Base-by-base conservation (phyloP, 2,888 invertebrate genomes). In the Acanthoscelides obtectus region DNA sequence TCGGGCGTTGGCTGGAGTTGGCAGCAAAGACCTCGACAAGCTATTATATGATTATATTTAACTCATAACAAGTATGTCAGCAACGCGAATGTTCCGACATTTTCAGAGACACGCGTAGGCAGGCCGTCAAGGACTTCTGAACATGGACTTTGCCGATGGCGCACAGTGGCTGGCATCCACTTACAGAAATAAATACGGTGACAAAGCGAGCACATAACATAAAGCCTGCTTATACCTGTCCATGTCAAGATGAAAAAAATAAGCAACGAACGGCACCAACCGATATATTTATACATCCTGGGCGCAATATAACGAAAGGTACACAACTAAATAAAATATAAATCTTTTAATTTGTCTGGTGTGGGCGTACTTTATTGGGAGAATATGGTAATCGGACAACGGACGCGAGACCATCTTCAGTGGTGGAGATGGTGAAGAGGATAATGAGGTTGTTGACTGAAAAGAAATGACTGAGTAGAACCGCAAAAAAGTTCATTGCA, bases 271-370 rank as follows among this genome's bases (percentile, higher is more conserved):
- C 45, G 8, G 45, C 45, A 45, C 17, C 45, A 45, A 45, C 45
- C 45, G 45, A 12, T 45, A 75, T 79, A 79, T 81, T 80, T 81
- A 81, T 80, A 79, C 78, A 80, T 80, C 80, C 80, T 77, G 80
- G 3, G 45, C 45, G 45, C 78, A 79, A 75, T 74, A 74, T 77
- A 77, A 76, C 77, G 77, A 78, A 77, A 74, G 74, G 74, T 72
- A 77, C 71, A 79, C 74, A 79, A 78, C 79, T 77, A 81, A 82
- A 81, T 80, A 79, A 80, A 80, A 78, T 78, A 81, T 83, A 83
- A 84, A 83, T 83, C 83, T 81, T 83, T 82, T 82, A 83, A 83
- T 83, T 84, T 84, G 83, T 84, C 83, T 82, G 75, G 78, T 75
- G 83, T 83, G 79, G 83, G 84, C 73, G 83, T 83, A 81, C 20